Evolutionary conservation across 2,888 invertebrate genomes (phyloP).

Genomic region (Drosophila engyochracea): DNA sequence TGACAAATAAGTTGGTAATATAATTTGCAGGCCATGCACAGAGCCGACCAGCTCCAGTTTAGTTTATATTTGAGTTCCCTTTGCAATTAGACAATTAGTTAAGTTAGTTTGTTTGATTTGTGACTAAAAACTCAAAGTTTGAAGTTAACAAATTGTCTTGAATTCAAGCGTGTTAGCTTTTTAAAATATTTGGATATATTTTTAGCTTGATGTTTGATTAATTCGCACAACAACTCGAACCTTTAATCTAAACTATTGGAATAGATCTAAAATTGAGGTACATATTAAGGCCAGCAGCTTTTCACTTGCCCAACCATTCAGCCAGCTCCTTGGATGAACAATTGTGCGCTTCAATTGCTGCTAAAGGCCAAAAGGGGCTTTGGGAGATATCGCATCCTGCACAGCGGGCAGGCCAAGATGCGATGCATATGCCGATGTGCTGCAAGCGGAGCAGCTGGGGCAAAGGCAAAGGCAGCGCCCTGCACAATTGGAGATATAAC

Average conservation of each 20-base stretch:
- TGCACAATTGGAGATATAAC: conserved; percentile 52
- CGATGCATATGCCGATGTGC: conserved; percentile 9
- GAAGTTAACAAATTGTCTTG: neutral
- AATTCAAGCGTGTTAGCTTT: neutral
- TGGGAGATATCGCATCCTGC: conserved; percentile 39
- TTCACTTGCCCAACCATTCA: neutral
- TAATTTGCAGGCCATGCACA: conserved; percentile 49
- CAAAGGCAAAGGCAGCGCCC: neutral
- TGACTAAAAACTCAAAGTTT: neutral
- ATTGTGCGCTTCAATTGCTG: conserved; percentile 18
- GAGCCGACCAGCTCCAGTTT: conserved; percentile 3
- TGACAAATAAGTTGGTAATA: conserved; percentile 58
- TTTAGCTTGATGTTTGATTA: neutral
- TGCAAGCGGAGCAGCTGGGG: neutral
- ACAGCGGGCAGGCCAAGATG: conserved; percentile 39
- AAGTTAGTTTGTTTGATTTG: neutral
- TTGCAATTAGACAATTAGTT: conserved; percentile 27
- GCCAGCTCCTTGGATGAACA: neutral
- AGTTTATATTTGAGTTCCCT: conserved; percentile 10
- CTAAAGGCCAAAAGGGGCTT: conserved; percentile 2
- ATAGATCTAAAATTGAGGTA: neutral
- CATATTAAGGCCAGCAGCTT: neutral
- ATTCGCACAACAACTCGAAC: neutral
- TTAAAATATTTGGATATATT: neutral
- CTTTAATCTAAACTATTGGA: neutral